These are phyloP conservation scores for Hirtodrosophila trivittata DNA, from an alignment of 2,888 invertebrate species.

Conservation along the genomic window DNA sequence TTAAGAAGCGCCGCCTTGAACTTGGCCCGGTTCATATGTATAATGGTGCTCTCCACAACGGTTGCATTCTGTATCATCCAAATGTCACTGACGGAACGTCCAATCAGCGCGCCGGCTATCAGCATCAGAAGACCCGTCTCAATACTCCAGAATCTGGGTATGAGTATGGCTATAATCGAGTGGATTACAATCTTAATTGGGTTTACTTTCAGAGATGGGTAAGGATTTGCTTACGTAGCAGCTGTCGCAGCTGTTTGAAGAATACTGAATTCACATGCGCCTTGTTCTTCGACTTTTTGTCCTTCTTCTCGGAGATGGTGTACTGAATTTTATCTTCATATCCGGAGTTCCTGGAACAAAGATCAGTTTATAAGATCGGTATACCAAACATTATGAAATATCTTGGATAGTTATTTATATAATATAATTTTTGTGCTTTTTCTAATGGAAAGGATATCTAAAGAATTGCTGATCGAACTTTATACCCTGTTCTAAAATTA, in stretches of 20 bases:
- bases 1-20: conserved; percentile 91
- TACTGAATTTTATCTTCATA: conserved; percentile 91
- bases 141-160: conserved; percentile 91
- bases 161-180: conserved; percentile 86
- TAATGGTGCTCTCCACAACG: conserved; percentile 96
- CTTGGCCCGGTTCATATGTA: conserved; percentile 91
- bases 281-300: conserved; percentile 86
- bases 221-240: conserved; percentile 85
- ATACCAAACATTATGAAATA: too few species aligned
- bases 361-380: conserved; percentile 1
- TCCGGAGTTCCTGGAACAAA: conserved; percentile 84
- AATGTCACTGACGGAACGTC: conserved; percentile 96
- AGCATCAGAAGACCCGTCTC: conserved; percentile 90
- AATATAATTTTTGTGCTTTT: too few species aligned
- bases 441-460: too few species aligned
- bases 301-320: conserved; percentile 89
- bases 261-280: conserved; percentile 91
- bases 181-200: too few species aligned
- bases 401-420: too few species aligned
- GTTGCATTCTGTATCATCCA: conserved; percentile 99
- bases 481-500: too few species aligned
- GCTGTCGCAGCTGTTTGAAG: conserved; percentile 87
- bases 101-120: conserved; percentile 92
- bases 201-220: too few species aligned
- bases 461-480: too few species aligned